Evolutionary conservation across 2,797 vertebrate species (phyloP).

Genomic region (Urophycis tenuis): DNA sequence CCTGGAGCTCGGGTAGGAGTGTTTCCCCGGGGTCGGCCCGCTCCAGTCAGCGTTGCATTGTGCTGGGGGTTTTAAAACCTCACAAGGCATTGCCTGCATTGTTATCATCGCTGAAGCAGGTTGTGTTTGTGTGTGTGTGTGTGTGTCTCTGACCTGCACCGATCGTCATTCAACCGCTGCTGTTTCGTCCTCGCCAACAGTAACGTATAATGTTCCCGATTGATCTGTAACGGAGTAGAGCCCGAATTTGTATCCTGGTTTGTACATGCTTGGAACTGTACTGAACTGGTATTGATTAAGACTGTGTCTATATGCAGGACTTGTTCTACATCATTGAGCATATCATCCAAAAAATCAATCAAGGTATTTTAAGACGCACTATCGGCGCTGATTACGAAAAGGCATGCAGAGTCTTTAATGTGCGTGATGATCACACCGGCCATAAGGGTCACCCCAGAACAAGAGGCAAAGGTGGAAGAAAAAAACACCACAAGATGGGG

Average conservation of each 20-base stretch:
- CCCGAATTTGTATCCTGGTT: background rate
- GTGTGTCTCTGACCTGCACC: background rate
- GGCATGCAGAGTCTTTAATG: no score
- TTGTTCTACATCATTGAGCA: background rate
- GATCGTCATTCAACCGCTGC: background rate
- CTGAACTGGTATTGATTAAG: background rate
- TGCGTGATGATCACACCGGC: no score
- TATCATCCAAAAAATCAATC: background rate
- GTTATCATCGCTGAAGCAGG: background rate
- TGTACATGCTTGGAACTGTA: background rate
- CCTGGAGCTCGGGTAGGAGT: constrained; percentile 68
- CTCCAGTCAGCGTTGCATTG: background rate
- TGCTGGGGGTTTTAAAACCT: background rate
- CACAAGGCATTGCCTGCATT: background rate
- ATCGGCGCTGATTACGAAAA: no score
- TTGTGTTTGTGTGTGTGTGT: no score
- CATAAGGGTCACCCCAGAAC: no score
- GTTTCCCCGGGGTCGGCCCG: background rate
- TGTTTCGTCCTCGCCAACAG: background rate
- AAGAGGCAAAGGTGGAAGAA: no score
- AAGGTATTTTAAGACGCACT: no score
- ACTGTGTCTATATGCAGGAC: background rate
- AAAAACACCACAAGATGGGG: no score
- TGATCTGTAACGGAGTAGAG: background rate
- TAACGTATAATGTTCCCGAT: no score